Evolutionary conservation across 2,113 vertebrate genomes (phyloP), one percentile per base, ranked within the genome.

Genomic region (Pleuronectes platessa): DNA sequence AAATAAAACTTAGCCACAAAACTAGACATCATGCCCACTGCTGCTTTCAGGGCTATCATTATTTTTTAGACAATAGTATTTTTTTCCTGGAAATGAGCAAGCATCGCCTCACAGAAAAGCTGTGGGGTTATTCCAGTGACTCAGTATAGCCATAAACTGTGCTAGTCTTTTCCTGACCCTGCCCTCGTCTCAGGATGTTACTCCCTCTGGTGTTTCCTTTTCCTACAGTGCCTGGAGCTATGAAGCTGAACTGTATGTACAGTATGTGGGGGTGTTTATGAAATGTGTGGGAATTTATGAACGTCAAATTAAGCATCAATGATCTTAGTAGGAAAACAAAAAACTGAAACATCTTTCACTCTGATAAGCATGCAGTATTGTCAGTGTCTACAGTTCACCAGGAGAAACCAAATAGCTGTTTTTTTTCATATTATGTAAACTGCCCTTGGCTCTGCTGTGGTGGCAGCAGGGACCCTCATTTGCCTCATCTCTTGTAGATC

Each of bases 141-240:
- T 89, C 77, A 85, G 61, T 79, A 23, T 23, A 60, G 61, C 75
- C 85, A 79, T 58, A 69, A 62, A 71, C 62, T 60, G 37, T 24
- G 5, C 20, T 23, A 4, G 63, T 68, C 67, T 68, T 73, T 90
- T 88, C 86, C 84, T 86, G 87, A 64, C 70, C 63, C 71, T 66
- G 83, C 76, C 86, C 69, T 76, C 58, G 6, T 7, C n/a, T 23
- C 86, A 89, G 90, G 90, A 91, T 78, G 81, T 82, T 58, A 65
- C 78, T 79, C 82, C 82, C 68, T 73, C 56, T 47, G 64, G 68
- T 53, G 58, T 63, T 90, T 88, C 81, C 85, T 79, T 63, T 40
- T 79, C 37, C 63, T 49, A 45, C 54, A 80, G 78, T 55, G 53
- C 61, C 13, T 23, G 49, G n/a, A 13, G 26, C 67, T 45, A 14